Percentiles rank a stretch among this genome's conserved stretches.
Conservation (phyloP, 2,113 vertebrate genomes). For the Rostratula benghalensis region DNA sequence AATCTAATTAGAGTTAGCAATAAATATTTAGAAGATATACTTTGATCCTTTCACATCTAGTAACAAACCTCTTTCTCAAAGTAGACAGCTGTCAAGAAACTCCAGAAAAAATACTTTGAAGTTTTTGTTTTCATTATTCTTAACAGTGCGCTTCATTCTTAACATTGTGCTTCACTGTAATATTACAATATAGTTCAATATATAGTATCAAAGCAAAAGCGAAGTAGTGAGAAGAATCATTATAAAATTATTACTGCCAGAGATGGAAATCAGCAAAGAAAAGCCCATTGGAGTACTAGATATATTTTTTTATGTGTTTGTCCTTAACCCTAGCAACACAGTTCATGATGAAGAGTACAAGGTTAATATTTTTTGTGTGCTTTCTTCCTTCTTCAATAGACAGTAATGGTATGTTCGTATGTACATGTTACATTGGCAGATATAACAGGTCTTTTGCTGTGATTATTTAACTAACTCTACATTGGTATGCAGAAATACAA, state of each 20-base stretch:
- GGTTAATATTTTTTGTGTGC: neutral
- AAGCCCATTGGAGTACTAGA: neutral
- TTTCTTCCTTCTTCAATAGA: neutral
- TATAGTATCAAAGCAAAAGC: neutral
- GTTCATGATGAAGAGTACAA: neutral
- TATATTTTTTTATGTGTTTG: neutral
- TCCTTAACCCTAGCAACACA: neutral
- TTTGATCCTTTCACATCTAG: conserved; percentile 6
- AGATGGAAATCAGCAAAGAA: neutral
- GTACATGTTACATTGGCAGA: neutral
- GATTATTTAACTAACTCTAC: neutral
- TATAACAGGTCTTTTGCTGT: neutral
- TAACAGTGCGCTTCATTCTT: neutral
- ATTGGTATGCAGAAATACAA: neutral
- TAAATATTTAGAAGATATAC: conserved; percentile 21
- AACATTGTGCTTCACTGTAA: neutral
- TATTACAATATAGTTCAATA: neutral
- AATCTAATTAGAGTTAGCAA: conserved; percentile 7
- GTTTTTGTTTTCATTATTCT: neutral
- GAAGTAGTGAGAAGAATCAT: neutral
- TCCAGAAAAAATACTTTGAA: neutral
- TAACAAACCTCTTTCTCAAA: neutral
- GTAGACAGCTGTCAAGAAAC: neutral
- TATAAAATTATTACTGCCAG: neutral
- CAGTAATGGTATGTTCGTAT: neutral